These are phyloP conservation scores for Myanophis thanlyinensis DNA, from an alignment of 2,113 vertebrate species.

Conservation along the genomic window DNA sequence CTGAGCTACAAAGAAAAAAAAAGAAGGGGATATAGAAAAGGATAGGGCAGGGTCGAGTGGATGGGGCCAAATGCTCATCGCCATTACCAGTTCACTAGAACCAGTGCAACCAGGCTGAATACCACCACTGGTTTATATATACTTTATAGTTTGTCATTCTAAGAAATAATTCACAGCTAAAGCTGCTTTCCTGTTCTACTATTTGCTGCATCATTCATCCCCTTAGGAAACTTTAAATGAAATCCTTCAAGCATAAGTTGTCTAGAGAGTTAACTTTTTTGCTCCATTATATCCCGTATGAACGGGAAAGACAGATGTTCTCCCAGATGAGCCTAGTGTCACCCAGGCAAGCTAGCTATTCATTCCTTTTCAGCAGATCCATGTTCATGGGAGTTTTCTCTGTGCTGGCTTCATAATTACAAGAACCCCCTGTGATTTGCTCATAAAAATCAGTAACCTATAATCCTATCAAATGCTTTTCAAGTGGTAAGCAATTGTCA, in stretches of 20 bases:
- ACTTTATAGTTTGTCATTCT: background rate
- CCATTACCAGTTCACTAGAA: no score
- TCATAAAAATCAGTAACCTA: constrained; percentile 63
- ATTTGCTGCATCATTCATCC: background rate
- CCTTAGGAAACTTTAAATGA: background rate
- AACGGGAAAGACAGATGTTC: constrained; percentile 31
- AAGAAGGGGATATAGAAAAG: no score
- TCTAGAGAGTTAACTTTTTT: constrained; percentile 40
- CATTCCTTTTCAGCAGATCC: constrained; percentile 61
- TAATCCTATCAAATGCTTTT: constrained; percentile 50
- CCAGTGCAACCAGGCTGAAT: no score
- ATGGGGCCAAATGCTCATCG: no score
- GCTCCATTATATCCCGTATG: constrained; percentile 11
- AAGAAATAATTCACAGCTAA: background rate
- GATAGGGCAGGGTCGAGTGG: no score
- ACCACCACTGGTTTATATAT: no score
- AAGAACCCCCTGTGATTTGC: constrained; percentile 57
- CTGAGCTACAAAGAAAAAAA: no score
- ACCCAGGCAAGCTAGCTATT: constrained; percentile 37
- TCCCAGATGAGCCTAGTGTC: constrained; percentile 16
- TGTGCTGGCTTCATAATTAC: constrained; percentile 53
- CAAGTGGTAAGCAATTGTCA: constrained; percentile 61
- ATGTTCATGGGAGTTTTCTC: constrained; percentile 23
- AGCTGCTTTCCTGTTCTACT: background rate
- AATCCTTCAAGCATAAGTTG: constrained; percentile 37